These are phyloP conservation scores for Rhinoptilus africanus DNA, from an alignment of 2,113 vertebrate genomes.

Conservation along the genomic window DNA sequence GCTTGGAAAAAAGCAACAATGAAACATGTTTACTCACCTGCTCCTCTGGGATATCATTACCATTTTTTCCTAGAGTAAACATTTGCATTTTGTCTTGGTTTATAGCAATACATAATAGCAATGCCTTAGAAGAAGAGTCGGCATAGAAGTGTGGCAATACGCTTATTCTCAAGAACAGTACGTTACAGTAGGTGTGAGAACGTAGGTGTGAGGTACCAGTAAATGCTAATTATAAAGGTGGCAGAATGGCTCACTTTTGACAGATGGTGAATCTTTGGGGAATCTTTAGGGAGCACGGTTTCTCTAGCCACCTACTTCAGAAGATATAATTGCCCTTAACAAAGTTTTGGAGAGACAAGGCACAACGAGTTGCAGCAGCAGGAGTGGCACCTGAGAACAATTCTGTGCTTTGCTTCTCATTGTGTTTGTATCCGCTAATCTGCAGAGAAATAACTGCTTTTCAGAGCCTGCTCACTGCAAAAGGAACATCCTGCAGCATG, in stretches of 20 bases:
- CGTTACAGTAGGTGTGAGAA: constrained; percentile 73
- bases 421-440: background rate
- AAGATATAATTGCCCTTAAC: constrained; percentile 54
- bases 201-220: constrained; percentile 72
- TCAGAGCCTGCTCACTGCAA: background rate
- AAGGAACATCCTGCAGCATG: background rate
- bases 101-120: background rate
- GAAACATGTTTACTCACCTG: background rate
- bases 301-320: constrained; percentile 60
- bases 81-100: constrained; percentile 52
- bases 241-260: constrained; percentile 73
- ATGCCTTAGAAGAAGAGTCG: background rate
- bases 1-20: constrained; percentile 6
- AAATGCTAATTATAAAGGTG: constrained; percentile 77
- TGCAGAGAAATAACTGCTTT: background rate
- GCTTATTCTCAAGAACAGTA: constrained; percentile 37
- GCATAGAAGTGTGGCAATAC: background rate
- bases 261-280: constrained; percentile 75
- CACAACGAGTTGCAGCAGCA: background rate
- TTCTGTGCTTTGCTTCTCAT: background rate
- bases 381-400: background rate
- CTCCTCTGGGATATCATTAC: background rate
- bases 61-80: constrained; percentile 44
- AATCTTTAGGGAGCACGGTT: constrained; percentile 62
- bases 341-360: constrained; percentile 10